Percentiles rank a stretch among this genome's conserved stretches.
Evolutionary conservation across 2,888 invertebrate genomes (phyloP).

Genomic region (Andrena fulva): DNA sequence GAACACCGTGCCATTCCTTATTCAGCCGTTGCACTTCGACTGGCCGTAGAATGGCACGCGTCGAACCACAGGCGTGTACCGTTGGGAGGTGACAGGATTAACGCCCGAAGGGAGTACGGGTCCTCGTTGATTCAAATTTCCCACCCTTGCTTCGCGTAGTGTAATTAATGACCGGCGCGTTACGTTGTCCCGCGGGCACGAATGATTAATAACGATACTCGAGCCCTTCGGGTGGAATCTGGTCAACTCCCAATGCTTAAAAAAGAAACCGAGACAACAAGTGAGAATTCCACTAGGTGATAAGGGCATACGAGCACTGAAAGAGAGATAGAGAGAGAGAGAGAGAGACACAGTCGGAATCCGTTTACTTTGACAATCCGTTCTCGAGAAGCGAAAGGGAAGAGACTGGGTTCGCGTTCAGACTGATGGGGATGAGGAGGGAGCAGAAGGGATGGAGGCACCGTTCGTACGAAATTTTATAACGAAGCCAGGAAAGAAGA

Average conservation of each 20-base stretch:
- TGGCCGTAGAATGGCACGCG: conserved; percentile 25
- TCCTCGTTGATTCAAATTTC: too few relatives aligned
- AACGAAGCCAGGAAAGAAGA: conserved; percentile 25
- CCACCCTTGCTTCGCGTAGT: too few relatives aligned
- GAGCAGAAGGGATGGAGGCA: not conserved
- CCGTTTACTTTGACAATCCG: conserved; percentile 68
- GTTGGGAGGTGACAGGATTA: not conserved
- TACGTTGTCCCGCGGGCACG: too few relatives aligned
- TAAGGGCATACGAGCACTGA: conserved; percentile 36
- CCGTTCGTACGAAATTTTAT: conserved; percentile 52
- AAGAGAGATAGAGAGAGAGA: not conserved
- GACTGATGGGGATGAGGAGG: not conserved
- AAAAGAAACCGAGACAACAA: conserved; percentile 11
- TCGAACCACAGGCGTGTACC: conserved; percentile 24
- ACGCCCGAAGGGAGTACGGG: too few relatives aligned
- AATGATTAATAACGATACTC: too few relatives aligned
- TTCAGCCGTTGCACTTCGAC: conserved; percentile 50
- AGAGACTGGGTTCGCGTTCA: conserved; percentile 3
- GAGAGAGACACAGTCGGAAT: conserved; percentile 16
- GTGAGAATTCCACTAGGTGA: conserved; percentile 43
- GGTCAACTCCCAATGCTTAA: conserved; percentile 7
- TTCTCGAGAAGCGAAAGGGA: conserved; percentile 40
- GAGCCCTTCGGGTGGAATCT: too few relatives aligned
- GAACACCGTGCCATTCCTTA: conserved; percentile 44
- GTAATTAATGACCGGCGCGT: too few relatives aligned